These are phyloP conservation scores for Caenorhabditis zanzibari DNA, from an alignment of 2,888 invertebrate species.

Conservation along the genomic window DNA sequence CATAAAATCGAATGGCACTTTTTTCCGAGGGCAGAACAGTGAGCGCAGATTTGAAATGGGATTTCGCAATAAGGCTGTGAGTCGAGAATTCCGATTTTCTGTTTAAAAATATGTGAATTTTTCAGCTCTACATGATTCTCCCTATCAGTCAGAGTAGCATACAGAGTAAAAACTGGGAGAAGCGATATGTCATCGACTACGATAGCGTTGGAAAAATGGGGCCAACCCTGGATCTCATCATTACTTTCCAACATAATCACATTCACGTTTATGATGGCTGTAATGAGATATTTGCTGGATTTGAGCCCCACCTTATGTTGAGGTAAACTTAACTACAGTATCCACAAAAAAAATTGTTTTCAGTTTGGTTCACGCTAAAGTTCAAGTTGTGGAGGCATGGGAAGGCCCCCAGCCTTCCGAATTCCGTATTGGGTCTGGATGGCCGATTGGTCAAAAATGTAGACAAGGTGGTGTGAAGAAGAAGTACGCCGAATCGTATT, in stretches of 20 bases:
- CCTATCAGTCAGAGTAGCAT: slow-evolving; percentile 2
- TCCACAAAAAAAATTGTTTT: background rate
- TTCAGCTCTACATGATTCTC: slow-evolving; percentile 30
- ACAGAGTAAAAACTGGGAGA: slow-evolving; percentile 26
- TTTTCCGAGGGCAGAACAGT: slow-evolving; percentile 37
- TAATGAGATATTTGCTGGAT: slow-evolving; percentile 65
- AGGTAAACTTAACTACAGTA: slow-evolving; percentile 39
- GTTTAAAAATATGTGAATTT: background rate
- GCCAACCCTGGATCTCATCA: slow-evolving; percentile 57
- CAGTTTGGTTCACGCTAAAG: slow-evolving; percentile 38
- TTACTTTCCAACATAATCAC: slow-evolving; percentile 66
- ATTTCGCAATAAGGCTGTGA: slow-evolving; percentile 36
- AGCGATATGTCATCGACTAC: slow-evolving; percentile 38
- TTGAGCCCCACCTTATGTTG: slow-evolving; percentile 53
- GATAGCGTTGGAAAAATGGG: slow-evolving; percentile 57
- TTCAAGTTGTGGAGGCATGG: slow-evolving; percentile 41
- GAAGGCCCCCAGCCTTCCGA: slow-evolving; percentile 24
- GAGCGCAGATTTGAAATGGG: slow-evolving; percentile 42
- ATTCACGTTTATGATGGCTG: slow-evolving; percentile 71
- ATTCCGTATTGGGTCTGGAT: slow-evolving; percentile 63
- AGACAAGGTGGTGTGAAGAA: slow-evolving; percentile 41
- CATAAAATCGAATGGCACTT: slow-evolving; percentile 37
- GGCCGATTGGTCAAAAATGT: slow-evolving; percentile 65
- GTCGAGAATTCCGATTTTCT: no score
- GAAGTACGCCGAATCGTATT: slow-evolving; percentile 40